Evolutionary conservation across 2,888 invertebrate species (phyloP).

Genomic region (Chloroclysta siterata): DNA sequence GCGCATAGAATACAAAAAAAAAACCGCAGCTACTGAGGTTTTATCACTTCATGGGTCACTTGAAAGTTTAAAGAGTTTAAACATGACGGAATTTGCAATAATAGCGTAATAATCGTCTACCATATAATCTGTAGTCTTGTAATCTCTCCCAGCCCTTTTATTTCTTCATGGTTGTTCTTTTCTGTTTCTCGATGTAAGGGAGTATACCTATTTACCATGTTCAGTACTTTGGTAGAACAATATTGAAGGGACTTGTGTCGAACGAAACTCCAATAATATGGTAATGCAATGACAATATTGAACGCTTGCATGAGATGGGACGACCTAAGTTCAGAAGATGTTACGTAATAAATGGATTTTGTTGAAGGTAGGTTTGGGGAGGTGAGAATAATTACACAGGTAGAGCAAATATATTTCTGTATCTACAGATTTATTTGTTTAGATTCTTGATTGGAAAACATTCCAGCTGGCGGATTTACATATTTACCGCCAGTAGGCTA

Average conservation of each 20-base stretch:
- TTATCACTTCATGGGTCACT: no score
- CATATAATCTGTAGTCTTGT: no score
- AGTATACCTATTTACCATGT: conserved; percentile 3
- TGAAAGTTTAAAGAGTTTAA: no score
- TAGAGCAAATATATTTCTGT: background rate
- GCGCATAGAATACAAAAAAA: no score
- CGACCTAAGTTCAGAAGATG: conserved; percentile 5
- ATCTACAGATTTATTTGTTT: no score
- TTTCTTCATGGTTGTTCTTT: background rate
- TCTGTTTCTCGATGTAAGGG: background rate
- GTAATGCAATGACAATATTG: conserved; percentile 54
- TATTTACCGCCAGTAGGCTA: no score
- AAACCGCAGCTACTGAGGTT: no score
- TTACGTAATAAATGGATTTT: conserved; percentile 4
- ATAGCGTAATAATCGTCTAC: no score
- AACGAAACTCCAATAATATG: conserved; percentile 52
- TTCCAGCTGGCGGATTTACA: no score
- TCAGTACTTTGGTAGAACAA: conserved; percentile 3
- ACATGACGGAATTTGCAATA: no score
- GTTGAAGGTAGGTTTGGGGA: background rate
- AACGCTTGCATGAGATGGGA: conserved; percentile 14
- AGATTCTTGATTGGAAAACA: no score
- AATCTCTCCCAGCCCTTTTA: background rate
- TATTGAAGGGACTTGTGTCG: conserved; percentile 22
- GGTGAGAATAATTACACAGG: background rate